phyloP scores from a whole-genome alignment of 1,140 invertebrate genomes.

The Drosophila nebulosa region DNA sequence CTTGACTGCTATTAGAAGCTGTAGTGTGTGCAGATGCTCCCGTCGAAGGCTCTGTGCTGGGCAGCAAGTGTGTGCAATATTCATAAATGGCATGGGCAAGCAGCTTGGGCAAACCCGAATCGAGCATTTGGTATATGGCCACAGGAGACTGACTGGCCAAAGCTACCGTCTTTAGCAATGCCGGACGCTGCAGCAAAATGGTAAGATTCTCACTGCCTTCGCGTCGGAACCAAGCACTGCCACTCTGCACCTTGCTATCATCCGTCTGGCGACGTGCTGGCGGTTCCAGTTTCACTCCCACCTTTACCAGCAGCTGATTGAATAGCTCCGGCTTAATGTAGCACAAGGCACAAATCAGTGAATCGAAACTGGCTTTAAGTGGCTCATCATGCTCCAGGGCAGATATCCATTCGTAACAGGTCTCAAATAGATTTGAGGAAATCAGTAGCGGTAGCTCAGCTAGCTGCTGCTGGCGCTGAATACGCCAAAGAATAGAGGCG shows the following conservation, averaged over 20 bases:
- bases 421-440: constrained; percentile 86
- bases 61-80: constrained; percentile 81
- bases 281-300: constrained; percentile 84
- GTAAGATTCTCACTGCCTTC: constrained; percentile 81
- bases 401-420: constrained; percentile 89
- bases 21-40: not conserved
- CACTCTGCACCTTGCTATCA: constrained; percentile 85
- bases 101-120: constrained; percentile 88
- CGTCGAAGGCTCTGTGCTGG: constrained; percentile 19
- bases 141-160: constrained; percentile 88
- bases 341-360: constrained; percentile 91
- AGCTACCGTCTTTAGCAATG: constrained; percentile 88
- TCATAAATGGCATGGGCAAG: constrained; percentile 84
- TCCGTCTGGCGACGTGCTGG: constrained; percentile 84
- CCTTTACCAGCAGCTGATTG: constrained; percentile 86
- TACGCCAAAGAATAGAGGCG: constrained; percentile 91
- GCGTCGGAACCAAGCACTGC: constrained; percentile 83
- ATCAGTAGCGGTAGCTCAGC: constrained; percentile 86
- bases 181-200: constrained; percentile 83
- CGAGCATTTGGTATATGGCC: constrained; percentile 88
- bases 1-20: constrained; percentile 20
- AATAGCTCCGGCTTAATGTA: constrained; percentile 90
- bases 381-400: constrained; percentile 85
- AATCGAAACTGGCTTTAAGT: constrained; percentile 87
- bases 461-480: constrained; percentile 84